Evolutionary conservation across 1,140 invertebrate genomes (phyloP), one percentile per base, ranked within the genome.

Genomic region (Cardiocondyla obscurior): DNA sequence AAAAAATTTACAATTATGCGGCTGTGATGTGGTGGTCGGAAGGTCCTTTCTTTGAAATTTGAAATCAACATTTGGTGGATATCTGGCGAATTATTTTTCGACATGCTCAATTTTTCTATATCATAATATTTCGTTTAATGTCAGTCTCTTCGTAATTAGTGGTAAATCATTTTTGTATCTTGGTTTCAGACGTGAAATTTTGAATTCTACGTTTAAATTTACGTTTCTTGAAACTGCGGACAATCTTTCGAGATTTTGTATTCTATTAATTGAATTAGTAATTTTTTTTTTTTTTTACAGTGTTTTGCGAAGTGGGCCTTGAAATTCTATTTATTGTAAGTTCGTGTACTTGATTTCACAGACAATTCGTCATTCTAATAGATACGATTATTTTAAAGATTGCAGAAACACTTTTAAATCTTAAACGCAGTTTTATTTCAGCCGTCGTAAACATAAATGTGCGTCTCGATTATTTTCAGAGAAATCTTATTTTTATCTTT

Each of bases 171-270:
- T 44, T 67, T 46, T 67, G 19, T 53, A 2, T 73, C 8, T 42
- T 73, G 12, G 62, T 25, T 51, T 74, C 33, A 16, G 19, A 74
- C 16, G 10, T 28, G 36, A 25, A 60, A 30, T 7, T 22, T 62
- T 46, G 3, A 74, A 46, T 76, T 76, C n/a, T 16, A 12, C 10
- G 55, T 72, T n/a, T n/a, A n/a, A n/a, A n/a, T n/a, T n/a, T n/a
- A n/a, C n/a, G n/a, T n/a, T n/a, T n/a, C n/a, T n/a, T 16, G 22
- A 67, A 22, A 72, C 49, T 14, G 7, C 1, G 12, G 28, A 74
- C 25, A n/a, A 46, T 7, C 46, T 60, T 74, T 44, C 2, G 8
- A 10, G 22, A 46, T 74, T 74, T 74, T 60, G 12, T 19, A 22
- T 5, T 62, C 33, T n/a, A 16, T 57, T 28, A 42, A 36, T 19